These are phyloP conservation scores for Anableps anableps DNA, from an alignment of 2,797 vertebrate species.

Conservation along the genomic window DNA sequence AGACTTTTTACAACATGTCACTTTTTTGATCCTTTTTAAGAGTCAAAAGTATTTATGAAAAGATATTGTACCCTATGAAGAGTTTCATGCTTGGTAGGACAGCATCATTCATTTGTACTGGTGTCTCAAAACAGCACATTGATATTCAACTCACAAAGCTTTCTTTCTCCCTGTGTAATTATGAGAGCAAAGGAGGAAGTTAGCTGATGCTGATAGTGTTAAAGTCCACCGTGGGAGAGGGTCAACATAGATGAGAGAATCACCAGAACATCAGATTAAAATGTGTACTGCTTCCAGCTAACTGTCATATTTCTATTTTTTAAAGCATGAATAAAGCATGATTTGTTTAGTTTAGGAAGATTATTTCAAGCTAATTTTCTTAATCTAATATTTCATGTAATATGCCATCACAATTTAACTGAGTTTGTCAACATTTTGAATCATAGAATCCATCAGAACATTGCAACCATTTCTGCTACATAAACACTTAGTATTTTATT, in stretches of 20 bases:
- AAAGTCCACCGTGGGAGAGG: neutral
- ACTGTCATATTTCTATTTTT: neutral
- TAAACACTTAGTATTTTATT: too few species aligned
- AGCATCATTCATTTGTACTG: constrained; percentile 1
- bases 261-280: constrained; percentile 1
- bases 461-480: too few species aligned
- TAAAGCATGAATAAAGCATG: neutral
- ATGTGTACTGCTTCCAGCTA: neutral
- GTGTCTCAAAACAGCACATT: constrained; percentile 8
- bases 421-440: too few species aligned
- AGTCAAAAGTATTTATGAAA: neutral
- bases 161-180: constrained; percentile 18
- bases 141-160: constrained; percentile 6
- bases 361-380: neutral
- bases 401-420: too few species aligned
- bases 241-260: neutral
- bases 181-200: constrained; percentile 13
- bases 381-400: neutral
- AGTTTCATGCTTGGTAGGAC: neutral
- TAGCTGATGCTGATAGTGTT: neutral
- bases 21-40: neutral
- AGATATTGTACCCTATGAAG: neutral
- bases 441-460: too few species aligned
- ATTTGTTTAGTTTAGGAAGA: neutral
- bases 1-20: neutral